phyloP scores from a whole-genome alignment of 2,797 vertebrate genomes.

The Acrossocheilus fasciatus region DNA sequence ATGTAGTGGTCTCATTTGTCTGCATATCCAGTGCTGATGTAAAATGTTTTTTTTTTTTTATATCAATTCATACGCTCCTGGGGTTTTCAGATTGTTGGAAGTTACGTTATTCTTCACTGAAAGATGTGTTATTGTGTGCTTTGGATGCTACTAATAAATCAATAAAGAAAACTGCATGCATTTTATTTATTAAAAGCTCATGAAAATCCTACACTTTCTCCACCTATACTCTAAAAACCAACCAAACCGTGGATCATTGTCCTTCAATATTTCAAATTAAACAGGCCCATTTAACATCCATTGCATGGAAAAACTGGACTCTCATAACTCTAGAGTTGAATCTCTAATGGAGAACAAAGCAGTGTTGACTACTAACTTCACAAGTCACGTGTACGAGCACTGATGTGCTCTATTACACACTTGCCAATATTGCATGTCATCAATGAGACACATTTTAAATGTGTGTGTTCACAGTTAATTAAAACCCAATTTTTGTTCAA shows the following conservation, averaged over 20 bases:
- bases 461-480: background rate
- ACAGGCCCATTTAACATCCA: background rate
- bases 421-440: background rate
- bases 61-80: too few relatives aligned
- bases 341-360: background rate
- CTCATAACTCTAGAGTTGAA: background rate
- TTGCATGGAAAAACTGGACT: background rate
- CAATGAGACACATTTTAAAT: background rate
- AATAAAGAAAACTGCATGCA: background rate
- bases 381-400: background rate
- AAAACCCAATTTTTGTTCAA: background rate
- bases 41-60: background rate
- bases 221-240: background rate
- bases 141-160: slow-evolving; percentile 24
- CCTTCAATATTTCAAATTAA: background rate
- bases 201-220: background rate
- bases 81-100: background rate
- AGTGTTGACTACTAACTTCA: background rate
- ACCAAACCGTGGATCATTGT: background rate
- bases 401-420: background rate
- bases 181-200: slow-evolving; percentile 8
- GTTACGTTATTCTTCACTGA: background rate
- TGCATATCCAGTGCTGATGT: background rate
- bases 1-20: background rate
- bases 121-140: slow-evolving; percentile 14